These are phyloP conservation scores for Penaeus japonicus DNA, from an alignment of 1,140 invertebrate genomes.

Conservation along the genomic window DNA sequence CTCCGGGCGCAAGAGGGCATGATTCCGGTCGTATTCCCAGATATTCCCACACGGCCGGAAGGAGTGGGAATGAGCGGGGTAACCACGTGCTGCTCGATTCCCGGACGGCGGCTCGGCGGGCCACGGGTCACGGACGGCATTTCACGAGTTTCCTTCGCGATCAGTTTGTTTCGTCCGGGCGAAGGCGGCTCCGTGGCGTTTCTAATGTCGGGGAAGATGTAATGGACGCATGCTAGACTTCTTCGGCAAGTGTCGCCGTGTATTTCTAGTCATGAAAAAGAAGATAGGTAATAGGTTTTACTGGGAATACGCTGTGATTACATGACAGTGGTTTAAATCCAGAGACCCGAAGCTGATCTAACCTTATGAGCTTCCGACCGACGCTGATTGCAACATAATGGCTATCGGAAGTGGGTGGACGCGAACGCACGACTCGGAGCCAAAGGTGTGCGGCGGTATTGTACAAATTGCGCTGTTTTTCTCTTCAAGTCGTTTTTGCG, in stretches of 20 bases:
- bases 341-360: not conserved
- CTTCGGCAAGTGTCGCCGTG: no score
- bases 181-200: no score
- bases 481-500: not conserved
- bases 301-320: no score
- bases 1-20: not conserved
- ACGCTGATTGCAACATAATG: conserved; percentile 48
- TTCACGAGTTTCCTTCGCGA: not conserved
- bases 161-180: conserved; percentile 22
- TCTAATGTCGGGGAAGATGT: no score
- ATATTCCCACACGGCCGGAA: conserved; percentile 47
- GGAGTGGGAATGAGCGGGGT: conserved; percentile 28
- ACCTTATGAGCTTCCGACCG: conserved; percentile 19
- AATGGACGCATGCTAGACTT: no score
- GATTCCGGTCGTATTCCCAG: not conserved
- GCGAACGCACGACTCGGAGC: conserved; percentile 31
- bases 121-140: conserved; percentile 10
- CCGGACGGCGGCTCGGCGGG: not conserved
- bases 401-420: conserved; percentile 52
- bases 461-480: conserved; percentile 20
- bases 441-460: conserved; percentile 50
- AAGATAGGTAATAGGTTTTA: no score
- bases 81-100: conserved; percentile 25
- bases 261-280: no score
- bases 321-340: not conserved